These are phyloP conservation scores for Apostichopus parvimensis DNA, from an alignment of 35 echinoderm and acorn worm species.

Conservation along the genomic window DNA sequence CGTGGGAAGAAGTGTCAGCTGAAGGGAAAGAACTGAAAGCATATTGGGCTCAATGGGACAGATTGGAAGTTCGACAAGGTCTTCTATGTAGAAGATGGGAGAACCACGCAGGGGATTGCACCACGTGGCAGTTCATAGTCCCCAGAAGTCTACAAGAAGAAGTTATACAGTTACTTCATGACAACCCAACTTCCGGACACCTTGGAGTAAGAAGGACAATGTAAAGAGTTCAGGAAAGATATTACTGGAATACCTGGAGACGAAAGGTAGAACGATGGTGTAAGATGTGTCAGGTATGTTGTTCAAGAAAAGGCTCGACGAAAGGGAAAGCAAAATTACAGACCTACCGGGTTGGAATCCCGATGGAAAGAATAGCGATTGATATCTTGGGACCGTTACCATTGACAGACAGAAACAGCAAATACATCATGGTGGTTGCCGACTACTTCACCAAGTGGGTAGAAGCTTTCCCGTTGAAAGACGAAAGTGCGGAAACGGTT, in stretches of 20 bases:
- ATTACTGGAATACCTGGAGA: slow-evolving; percentile 47
- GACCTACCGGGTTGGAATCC: no score
- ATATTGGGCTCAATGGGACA: no score
- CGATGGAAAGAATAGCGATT: no score
- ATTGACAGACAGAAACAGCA: no score
- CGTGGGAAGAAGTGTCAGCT: neutral
- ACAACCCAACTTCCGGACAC: slow-evolving; percentile 44
- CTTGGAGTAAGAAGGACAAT: slow-evolving; percentile 47
- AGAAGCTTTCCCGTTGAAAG: slow-evolving; percentile 17
- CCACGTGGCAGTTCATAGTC: slow-evolving; percentile 41
- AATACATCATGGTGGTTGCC: no score
- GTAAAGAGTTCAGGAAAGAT: slow-evolving; percentile 12
- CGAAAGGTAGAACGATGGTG: neutral
- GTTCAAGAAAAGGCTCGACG: neutral
- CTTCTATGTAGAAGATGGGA: no score
- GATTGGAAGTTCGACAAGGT: no score
- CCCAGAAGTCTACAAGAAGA: slow-evolving; percentile 12
- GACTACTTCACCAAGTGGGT: slow-evolving; percentile 58
- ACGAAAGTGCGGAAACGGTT: slow-evolving; percentile 53
- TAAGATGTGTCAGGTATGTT: slow-evolving; percentile 5
- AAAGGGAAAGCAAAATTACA: neutral
- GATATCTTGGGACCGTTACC: no score
- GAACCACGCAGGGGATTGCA: slow-evolving; percentile 17
- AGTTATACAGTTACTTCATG: slow-evolving; percentile 18
- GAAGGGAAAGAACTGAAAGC: neutral